A percentile compares a stretch with the other conserved stretches of the same genome.
phyloP scores from a whole-genome alignment of 2,888 invertebrate genomes.

The Platycnemis pennipes region DNA sequence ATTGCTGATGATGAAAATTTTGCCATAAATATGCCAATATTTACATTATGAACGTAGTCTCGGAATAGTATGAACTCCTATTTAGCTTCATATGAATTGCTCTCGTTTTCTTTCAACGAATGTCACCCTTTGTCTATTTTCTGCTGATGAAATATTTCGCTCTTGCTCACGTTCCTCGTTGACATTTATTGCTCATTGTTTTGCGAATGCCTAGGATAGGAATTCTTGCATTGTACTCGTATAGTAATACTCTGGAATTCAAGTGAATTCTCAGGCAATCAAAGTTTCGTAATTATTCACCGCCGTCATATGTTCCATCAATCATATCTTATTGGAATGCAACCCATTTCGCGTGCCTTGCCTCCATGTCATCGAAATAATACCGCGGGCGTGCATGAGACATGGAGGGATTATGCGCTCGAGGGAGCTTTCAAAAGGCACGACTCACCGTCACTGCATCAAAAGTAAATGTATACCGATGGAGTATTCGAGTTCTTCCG shows the following conservation, averaged over 20 bases:
- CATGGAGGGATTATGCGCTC: not conserved
- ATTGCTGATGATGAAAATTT: too few species aligned
- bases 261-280: not conserved
- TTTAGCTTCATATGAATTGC: not conserved
- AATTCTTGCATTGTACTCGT: too few species aligned
- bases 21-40: too few species aligned
- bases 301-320: not conserved
- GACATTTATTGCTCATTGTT: too few species aligned
- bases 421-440: not conserved
- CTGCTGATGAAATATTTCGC: not conserved
- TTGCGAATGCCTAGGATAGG: too few species aligned
- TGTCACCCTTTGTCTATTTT: not conserved
- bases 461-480: not conserved
- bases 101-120: not conserved
- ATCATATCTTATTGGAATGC: slow-evolving; percentile 14
- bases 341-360: not conserved
- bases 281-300: not conserved
- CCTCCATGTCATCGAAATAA: not conserved
- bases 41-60: too few species aligned
- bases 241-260: not conserved
- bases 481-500: too few species aligned
- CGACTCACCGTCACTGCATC: not conserved
- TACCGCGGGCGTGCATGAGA: not conserved
- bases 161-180: not conserved
- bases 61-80: too few species aligned